Evolutionary conservation across 2,113 vertebrate species (phyloP).

Genomic region (Cardinalis cardinalis): DNA sequence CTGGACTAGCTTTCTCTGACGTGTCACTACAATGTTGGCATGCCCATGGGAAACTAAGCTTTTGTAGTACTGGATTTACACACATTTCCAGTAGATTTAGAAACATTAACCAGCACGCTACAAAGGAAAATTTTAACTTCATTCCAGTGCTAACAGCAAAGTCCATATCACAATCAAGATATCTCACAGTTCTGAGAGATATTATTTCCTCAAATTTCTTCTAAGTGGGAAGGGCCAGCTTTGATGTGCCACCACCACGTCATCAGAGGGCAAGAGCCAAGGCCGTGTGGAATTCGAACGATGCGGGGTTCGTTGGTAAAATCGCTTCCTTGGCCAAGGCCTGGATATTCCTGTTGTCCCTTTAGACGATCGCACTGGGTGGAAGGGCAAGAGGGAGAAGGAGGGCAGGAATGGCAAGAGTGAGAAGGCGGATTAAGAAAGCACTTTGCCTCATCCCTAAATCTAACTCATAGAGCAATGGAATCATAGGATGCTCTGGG

Average conservation of each 20-base stretch:
- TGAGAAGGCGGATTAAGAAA: not conserved
- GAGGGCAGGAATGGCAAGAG: no score
- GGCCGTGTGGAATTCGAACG: not conserved
- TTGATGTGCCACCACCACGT: not conserved
- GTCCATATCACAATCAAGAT: not conserved
- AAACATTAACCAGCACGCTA: not conserved
- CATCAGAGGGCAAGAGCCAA: not conserved
- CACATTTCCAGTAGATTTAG: not conserved
- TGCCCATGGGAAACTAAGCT: not conserved
- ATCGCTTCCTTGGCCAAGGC: not conserved
- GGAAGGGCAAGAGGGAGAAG: no score
- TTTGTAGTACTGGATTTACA: not conserved
- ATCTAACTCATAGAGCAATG: not conserved
- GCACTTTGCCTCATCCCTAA: not conserved
- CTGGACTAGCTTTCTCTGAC: not conserved
- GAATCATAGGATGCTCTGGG: not conserved
- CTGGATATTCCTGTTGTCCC: not conserved
- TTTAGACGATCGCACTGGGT: accelerated
- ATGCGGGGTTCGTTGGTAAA: accelerated
- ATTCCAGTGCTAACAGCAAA: not conserved
- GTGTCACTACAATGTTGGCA: not conserved
- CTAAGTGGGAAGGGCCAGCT: not conserved
- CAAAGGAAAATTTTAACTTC: not conserved
- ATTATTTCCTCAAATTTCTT: not conserved
- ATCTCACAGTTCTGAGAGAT: not conserved